Evolutionary conservation across 1,140 invertebrate genomes (phyloP).

Genomic region (Nasonia giraulti): DNA sequence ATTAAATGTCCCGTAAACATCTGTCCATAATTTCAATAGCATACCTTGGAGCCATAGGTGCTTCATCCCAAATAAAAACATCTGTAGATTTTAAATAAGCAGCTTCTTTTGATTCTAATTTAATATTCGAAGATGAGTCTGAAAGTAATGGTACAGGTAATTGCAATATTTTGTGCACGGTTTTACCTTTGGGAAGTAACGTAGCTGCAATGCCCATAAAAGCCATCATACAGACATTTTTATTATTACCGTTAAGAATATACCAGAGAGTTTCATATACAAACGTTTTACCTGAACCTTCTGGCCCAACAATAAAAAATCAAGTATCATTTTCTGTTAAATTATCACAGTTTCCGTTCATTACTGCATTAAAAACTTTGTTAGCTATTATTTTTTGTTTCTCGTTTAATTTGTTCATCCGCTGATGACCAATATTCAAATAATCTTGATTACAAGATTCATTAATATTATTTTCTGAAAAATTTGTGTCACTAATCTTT

Average conservation of each 20-base stretch:
- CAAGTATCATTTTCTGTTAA: background rate
- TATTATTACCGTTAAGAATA: slow-evolving; percentile 51
- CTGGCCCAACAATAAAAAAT: slow-evolving; percentile 51
- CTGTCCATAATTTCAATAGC: slow-evolving; percentile 62
- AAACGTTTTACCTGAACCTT: slow-evolving; percentile 58
- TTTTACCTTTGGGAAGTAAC: slow-evolving; percentile 66
- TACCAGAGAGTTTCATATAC: slow-evolving; percentile 53
- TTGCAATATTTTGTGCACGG: slow-evolving; percentile 68
- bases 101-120: slow-evolving; percentile 8
- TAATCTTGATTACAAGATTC: no score
- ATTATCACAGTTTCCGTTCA: background rate
- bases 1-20: slow-evolving; percentile 62
- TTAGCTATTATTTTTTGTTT: slow-evolving; percentile 42
- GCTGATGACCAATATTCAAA: no score
- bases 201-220: slow-evolving; percentile 63
- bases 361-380: slow-evolving; percentile 7
- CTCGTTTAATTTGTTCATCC: slow-evolving; percentile 28
- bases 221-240: slow-evolving; percentile 64
- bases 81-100: slow-evolving; percentile 21
- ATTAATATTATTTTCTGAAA: no score
- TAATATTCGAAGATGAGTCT: background rate
- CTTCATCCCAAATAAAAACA: slow-evolving; percentile 64
- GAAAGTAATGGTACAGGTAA: slow-evolving; percentile 55
- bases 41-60: slow-evolving; percentile 64
- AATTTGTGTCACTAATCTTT: background rate